Base-by-base conservation (phyloP, 2,797 vertebrate genomes). In the Acrocephalus scirpaceus region DNA sequence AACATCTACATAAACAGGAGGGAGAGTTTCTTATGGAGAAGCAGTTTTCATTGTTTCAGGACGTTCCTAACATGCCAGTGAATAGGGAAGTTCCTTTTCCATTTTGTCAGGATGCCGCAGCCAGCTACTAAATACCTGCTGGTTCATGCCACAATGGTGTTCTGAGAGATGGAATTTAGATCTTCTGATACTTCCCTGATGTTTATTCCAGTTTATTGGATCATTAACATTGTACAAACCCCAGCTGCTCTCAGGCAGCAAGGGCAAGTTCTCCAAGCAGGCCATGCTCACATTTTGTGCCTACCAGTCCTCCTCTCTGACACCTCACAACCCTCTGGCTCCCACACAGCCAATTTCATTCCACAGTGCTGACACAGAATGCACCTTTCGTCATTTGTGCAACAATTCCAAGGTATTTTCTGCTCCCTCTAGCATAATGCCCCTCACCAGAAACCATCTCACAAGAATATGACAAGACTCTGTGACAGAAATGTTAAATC, bases 1-100 rank as follows among this genome's bases (percentile, higher is more conserved):
- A 5, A 53, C 9, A 34, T 10, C n/a, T 18, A 6, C 7, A 17
- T 1, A 12, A 66, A 26, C 54, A 53, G 0, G 1, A 66, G 6
- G 11, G 23, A 36, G 10, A 56, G 12, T 48, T 77, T 34, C 44
- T 17, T 32, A 45, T 5, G 11, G 16, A 82, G 23, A 60, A 50
- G 11, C 1, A 3, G 13, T 18, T 78, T 60, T 40, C 19, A 38
- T 23, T 50, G 40, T 57, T 72, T 65, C 88, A 85, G 56, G 50
- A 71, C 13, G 29, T 47, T 64, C 7, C 25, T 36, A 60, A 71
- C 27, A 16, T 1, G 2, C 9, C 38, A 50, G 17, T 13, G 13
- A 54, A 42, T 5, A n/a, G 42, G 32, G 29, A 74, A 54, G 30
- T 21, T 66, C 23, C 42, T 56, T 22, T 5, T 29, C 45, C 50